Evolutionary conservation across 2,797 vertebrate species (phyloP).

Genomic region (Selene dorsalis): DNA sequence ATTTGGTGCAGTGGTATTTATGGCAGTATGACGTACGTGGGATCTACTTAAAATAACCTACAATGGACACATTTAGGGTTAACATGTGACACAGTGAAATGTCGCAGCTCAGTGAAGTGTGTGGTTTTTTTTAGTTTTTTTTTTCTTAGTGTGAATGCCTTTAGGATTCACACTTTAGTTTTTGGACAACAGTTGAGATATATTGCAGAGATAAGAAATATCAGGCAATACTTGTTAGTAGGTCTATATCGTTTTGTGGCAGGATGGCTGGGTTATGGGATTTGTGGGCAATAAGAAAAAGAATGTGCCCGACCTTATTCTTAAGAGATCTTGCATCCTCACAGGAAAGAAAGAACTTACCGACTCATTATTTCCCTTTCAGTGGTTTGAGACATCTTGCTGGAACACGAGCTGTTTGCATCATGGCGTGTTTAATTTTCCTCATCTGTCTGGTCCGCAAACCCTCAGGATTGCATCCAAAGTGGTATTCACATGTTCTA

Average conservation of each 20-base stretch:
- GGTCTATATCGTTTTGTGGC: neutral
- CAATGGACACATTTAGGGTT: neutral
- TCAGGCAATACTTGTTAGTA: neutral
- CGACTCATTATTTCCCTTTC: constrained; percentile 44
- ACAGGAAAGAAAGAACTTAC: neutral
- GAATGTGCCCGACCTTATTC: neutral
- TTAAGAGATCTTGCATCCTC: neutral
- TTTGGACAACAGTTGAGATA: neutral
- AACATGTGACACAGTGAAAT: neutral
- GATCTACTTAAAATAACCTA: neutral
- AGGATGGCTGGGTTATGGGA: neutral
- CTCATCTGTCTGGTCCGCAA: constrained; percentile 34
- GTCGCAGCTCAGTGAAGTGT: neutral
- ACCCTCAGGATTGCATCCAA: constrained; percentile 51
- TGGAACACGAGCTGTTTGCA: constrained; percentile 35
- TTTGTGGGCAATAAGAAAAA: neutral
- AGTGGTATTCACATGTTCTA: constrained; percentile 35
- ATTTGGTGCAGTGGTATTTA: neutral
- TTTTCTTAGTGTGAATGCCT: too few species aligned
- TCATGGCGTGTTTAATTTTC: constrained; percentile 21
- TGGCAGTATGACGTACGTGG: neutral
- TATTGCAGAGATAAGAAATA: neutral
- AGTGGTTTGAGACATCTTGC: constrained; percentile 78
- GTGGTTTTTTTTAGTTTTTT: neutral
- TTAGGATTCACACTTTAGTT: neutral